Conservation (phyloP, 2,113 vertebrate genomes). For the Trichechus manatus region DNA sequence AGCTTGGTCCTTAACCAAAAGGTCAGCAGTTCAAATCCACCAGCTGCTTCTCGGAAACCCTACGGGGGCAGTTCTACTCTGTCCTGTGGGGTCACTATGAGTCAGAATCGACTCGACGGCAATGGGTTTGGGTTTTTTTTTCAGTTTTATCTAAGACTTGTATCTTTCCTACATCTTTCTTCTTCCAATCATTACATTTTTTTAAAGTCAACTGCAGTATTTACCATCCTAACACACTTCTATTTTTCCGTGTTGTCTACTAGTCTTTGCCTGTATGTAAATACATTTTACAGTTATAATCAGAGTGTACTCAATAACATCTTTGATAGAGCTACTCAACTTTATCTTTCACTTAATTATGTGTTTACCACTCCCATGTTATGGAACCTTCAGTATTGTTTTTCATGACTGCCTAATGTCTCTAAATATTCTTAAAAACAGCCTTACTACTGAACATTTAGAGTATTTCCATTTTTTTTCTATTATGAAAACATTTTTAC, state of each 20-base stretch:
- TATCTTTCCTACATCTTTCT: neutral
- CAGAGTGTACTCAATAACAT: neutral
- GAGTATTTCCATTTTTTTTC: neutral
- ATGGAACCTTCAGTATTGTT: neutral
- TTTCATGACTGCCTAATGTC: neutral
- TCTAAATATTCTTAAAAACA: neutral
- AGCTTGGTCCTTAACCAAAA: too few species aligned
- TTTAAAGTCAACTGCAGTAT: neutral
- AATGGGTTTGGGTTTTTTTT: too few species aligned
- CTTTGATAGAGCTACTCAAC: neutral
- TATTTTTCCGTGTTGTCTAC: neutral
- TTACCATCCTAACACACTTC: neutral
- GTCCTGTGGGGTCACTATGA: too few species aligned
- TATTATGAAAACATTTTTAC: constrained; percentile 30
- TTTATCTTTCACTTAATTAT: neutral
- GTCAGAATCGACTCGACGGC: too few species aligned
- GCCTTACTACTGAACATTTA: neutral
- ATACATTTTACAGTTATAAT: neutral
- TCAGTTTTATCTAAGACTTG: neutral
- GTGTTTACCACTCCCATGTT: neutral
- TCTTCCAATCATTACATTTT: neutral
- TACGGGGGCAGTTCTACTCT: too few species aligned
- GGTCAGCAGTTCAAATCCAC: too few species aligned
- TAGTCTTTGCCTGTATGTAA: neutral
- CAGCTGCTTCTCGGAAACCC: too few species aligned